Conservation (phyloP, 2,113 vertebrate genomes). For the Cavia porcellus region DNA sequence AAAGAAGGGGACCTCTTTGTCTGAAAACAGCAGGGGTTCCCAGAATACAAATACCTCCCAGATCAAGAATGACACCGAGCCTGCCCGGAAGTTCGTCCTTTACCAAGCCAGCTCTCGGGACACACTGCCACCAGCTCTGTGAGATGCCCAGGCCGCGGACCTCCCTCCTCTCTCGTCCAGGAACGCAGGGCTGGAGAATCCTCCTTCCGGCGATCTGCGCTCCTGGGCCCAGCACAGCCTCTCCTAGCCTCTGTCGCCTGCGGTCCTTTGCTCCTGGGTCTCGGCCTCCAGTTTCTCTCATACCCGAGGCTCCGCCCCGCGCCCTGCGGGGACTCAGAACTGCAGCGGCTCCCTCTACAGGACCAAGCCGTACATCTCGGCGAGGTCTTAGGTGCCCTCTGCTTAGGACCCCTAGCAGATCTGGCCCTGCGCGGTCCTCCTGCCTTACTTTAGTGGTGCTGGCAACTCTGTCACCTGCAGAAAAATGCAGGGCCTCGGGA, state of each 20-base stretch:
- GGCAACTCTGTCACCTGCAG: neutral
- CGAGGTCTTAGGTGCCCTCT: neutral
- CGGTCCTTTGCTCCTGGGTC: neutral
- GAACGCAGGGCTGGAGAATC: neutral
- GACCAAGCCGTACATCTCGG: neutral
- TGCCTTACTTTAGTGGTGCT: too few species aligned
- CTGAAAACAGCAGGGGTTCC: neutral
- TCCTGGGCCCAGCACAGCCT: neutral
- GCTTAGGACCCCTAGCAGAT: fast-evolving
- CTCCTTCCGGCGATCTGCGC: neutral
- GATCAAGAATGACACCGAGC: neutral
- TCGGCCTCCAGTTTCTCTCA: neutral
- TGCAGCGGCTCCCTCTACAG: constrained; percentile 64
- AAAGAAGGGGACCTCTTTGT: neutral
- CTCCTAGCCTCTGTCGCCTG: neutral
- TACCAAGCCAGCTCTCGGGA: neutral
- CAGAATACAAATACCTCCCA: neutral
- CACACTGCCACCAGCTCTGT: neutral
- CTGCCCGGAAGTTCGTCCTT: neutral
- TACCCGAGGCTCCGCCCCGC: neutral
- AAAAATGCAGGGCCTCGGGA: neutral
- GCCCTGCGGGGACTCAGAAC: neutral
- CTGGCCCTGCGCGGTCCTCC: neutral
- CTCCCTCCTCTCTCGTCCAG: neutral
- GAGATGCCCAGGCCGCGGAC: neutral